Evolutionary conservation across 2,113 vertebrate species (phyloP).

Genomic region (Phalacrocorax aristotelis): DNA sequence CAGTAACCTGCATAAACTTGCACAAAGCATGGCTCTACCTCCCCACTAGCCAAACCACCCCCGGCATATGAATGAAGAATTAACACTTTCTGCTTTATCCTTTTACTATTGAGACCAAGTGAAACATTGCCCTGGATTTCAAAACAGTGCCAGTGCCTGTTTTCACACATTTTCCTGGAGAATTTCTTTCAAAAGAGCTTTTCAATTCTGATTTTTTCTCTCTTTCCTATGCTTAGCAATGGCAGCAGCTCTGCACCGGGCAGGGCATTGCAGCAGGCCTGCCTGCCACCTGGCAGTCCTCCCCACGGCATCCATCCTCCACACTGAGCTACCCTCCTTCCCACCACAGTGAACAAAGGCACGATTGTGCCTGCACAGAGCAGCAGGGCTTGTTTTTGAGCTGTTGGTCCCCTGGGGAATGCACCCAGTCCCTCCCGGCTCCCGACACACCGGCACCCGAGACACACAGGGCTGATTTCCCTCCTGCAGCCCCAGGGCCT

Average conservation of each 20-base stretch:
- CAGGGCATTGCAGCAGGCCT: background rate
- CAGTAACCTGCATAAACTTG: background rate
- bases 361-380: background rate
- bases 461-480: accelerated
- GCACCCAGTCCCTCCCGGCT: background rate
- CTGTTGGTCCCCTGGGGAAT: background rate
- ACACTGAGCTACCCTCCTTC: background rate
- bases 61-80: background rate
- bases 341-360: background rate
- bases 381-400: background rate
- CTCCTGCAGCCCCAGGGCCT: background rate
- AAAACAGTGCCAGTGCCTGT: background rate
- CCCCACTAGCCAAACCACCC: background rate
- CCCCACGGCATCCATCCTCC: background rate
- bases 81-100: background rate
- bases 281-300: background rate
- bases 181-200: background rate
- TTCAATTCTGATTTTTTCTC: background rate
- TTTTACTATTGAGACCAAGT: background rate
- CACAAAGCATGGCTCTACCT: background rate
- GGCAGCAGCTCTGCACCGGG: background rate
- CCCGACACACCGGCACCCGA: accelerated
- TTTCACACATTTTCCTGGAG: background rate
- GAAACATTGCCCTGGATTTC: background rate
- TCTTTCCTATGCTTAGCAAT: accelerated